Evolutionary conservation across 2,113 vertebrate genomes (phyloP), one percentile per base, ranked within the genome.

Genomic region (Lasiurus borealis): DNA sequence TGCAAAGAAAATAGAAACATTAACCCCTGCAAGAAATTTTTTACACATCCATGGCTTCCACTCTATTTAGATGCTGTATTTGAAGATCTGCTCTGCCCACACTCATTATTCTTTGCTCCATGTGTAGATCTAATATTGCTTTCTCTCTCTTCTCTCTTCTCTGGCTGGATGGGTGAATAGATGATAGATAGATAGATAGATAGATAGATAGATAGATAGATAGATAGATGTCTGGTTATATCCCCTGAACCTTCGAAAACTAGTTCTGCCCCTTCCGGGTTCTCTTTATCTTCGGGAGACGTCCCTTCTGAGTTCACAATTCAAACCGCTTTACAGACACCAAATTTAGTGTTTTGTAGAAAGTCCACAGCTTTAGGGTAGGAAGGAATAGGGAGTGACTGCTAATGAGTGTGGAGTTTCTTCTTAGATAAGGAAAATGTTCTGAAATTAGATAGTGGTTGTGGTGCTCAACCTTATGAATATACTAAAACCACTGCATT

Each of bases 211-310:
- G n/a, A n/a, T n/a, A n/a, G n/a, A n/a, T n/a, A n/a, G 62, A 25
- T 34, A 34, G n/a, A 54, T 40, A 12, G 48, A 44, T 44, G 13
- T n/a, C 34, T 76, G 46, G 85, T 64, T 48, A 46, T 5, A 73
- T 15, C 89, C 77, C 14, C 54, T 86, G 69, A 77, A 72, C 40
- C 62, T 85, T 87, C 77, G 57, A 72, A 95, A 73, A 6, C 46
- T 59, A 50, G 12, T 52, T 92, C 62, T 91, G 19, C 80, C 52
- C 29, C 64, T 62, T 64, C 18, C 54, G 29, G 81, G 80, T n/a
- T 68, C 19, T 57, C 50, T 93, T 73, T 57, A 54, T 85, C 27
- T 91, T 59, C 59, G 76, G 25, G 62, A 68, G 72, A 85, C 66
- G 50, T 11, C 27, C 23, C 31, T 68, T 93, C 73, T 88, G 59